phyloP scores from a whole-genome alignment of 2,113 vertebrate genomes.

The Lagopus muta region DNA sequence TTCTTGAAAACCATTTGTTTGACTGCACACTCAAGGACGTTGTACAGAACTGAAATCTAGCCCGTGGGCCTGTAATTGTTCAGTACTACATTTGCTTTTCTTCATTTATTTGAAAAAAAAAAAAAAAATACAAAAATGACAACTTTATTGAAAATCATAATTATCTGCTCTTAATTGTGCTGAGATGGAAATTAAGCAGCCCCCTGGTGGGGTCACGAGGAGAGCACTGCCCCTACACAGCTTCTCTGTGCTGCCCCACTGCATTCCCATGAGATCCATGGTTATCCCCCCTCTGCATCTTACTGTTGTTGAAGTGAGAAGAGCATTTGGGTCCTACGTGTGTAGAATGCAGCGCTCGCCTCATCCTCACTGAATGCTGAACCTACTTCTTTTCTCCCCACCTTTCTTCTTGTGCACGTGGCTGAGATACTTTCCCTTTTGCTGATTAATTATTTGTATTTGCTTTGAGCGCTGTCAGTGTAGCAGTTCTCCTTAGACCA shows the following conservation, averaged over 20 bases:
- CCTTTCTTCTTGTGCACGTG: not conserved
- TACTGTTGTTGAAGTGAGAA: not conserved
- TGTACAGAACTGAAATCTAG: slow-evolving; percentile 19
- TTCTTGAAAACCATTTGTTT: slow-evolving; percentile 49
- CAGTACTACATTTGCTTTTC: slow-evolving; percentile 13
- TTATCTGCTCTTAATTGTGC: slow-evolving; percentile 37
- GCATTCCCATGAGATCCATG: not conserved
- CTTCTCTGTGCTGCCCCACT: not conserved
- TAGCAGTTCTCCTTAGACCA: not conserved
- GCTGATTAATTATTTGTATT: not conserved
- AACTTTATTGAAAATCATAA: slow-evolving; percentile 48
- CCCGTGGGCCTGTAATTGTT: slow-evolving; percentile 38
- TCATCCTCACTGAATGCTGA: not conserved
- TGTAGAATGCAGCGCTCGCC: not conserved
- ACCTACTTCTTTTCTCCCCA: not conserved
- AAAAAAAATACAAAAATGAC: not conserved
- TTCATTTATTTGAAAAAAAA: slow-evolving; percentile 44
- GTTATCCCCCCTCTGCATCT: not conserved
- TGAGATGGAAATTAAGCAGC: slow-evolving; percentile 12
- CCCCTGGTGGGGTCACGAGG: not conserved
- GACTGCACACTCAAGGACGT: slow-evolving; percentile 18
- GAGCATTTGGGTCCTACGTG: not conserved
- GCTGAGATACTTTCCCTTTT: not conserved
- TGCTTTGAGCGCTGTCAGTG: not conserved
- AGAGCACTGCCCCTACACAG: not conserved